These are phyloP conservation scores for Nebria brevicollis DNA, from an alignment of 2,888 invertebrate species.

Conservation along the genomic window DNA sequence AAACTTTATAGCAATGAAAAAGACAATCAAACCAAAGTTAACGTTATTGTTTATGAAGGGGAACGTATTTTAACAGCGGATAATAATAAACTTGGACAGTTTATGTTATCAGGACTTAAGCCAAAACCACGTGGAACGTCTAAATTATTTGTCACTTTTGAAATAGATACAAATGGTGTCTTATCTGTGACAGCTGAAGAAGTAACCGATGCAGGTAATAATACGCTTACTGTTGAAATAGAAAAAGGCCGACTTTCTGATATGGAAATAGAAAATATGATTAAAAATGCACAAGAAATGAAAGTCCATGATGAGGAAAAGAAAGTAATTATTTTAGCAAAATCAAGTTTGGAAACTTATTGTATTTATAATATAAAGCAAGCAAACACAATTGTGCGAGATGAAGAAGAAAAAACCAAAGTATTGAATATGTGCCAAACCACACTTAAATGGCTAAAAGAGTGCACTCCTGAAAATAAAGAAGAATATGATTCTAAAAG, in stretches of 20 bases:
- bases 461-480: not conserved
- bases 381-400: constrained; percentile 12
- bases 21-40: constrained; percentile 45
- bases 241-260: constrained; percentile 33
- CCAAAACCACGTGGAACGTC: constrained; percentile 39
- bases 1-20: constrained; percentile 46
- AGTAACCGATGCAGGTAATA: constrained; percentile 10
- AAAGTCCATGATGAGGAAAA: constrained; percentile 20
- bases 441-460: constrained; percentile 23
- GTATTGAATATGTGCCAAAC: constrained; percentile 27
- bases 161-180: constrained; percentile 51
- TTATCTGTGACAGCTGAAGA: constrained; percentile 50
- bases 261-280: constrained; percentile 28
- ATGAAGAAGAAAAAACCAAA: not conserved
- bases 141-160: constrained; percentile 45
- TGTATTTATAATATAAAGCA: constrained; percentile 25
- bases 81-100: constrained; percentile 48
- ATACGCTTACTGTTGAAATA: constrained; percentile 17
- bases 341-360: constrained; percentile 24
- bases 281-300: constrained; percentile 22
- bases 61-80: constrained; percentile 41
- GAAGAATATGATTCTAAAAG: constrained; percentile 34
- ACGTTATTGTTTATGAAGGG: constrained; percentile 48
- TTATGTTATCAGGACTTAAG: constrained; percentile 45
- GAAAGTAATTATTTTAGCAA: constrained; percentile 23